These are phyloP conservation scores for Mesorhabditis sp. DNA, from an alignment of 2,888 invertebrate species.

Conservation along the genomic window DNA sequence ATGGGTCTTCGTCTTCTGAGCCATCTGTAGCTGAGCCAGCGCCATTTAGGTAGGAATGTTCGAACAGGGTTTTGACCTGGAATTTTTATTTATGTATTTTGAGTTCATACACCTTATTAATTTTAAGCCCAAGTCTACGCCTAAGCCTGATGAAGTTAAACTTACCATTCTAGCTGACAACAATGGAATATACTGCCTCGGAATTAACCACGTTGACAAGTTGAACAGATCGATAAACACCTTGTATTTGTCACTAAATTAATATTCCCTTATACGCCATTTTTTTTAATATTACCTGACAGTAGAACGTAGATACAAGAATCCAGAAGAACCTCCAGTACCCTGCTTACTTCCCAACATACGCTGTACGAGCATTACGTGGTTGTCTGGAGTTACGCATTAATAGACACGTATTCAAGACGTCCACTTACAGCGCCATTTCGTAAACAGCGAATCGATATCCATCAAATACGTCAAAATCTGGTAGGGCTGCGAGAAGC, in stretches of 20 bases:
- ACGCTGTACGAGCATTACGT: constrained; percentile 93
- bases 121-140: too few species aligned
- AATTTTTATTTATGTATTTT: background rate
- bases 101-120: background rate
- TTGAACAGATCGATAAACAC: constrained; percentile 96
- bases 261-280: background rate
- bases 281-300: constrained; percentile 70
- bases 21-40: background rate
- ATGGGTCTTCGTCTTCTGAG: background rate
- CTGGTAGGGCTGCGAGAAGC: constrained; percentile 96
- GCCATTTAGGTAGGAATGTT: constrained; percentile 35
- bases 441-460: constrained; percentile 93
- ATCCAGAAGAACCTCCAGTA: constrained; percentile 95
- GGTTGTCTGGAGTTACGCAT: constrained; percentile 74
- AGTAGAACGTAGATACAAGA: constrained; percentile 92
- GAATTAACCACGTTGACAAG: constrained; percentile 89
- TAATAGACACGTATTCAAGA: background rate
- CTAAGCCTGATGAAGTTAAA: background rate
- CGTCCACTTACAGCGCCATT: constrained; percentile 85
- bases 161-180: constrained; percentile 74
- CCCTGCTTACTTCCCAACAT: constrained; percentile 98
- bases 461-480: constrained; percentile 90
- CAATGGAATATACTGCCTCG: constrained; percentile 83
- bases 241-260: constrained; percentile 90
- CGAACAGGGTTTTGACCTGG: constrained; percentile 46